Evolutionary conservation across 2,113 vertebrate genomes (phyloP).

Genomic region (Nerophis ophidion): DNA sequence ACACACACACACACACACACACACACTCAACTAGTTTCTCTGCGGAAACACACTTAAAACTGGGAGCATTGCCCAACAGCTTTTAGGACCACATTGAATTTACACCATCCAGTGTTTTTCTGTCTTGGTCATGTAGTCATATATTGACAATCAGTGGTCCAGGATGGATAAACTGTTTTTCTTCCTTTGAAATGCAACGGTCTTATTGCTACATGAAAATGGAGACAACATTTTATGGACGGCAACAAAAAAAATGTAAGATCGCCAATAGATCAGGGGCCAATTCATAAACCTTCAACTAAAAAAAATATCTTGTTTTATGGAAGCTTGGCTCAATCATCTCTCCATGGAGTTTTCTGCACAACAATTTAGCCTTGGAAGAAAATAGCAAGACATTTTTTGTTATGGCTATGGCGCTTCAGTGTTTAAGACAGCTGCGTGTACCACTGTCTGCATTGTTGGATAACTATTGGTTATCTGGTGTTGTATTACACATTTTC

Average conservation of each 20-base stretch:
- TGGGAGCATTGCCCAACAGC: constrained; percentile 17
- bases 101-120: constrained; percentile 34
- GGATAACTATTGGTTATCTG: not conserved
- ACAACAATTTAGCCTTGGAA: constrained; percentile 1
- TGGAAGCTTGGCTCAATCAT: constrained; percentile 2
- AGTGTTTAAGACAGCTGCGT: constrained; percentile 9
- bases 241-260: not conserved
- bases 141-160: too few relatives aligned
- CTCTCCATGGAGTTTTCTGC: constrained; percentile 2
- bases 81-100: constrained; percentile 27
- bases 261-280: not conserved
- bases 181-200: too few relatives aligned
- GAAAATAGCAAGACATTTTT: constrained; percentile 4
- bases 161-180: too few relatives aligned
- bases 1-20: constrained; percentile 21
- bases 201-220: not conserved
- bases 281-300: not conserved
- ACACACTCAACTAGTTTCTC: constrained; percentile 54
- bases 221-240: not conserved
- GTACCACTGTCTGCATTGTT: constrained; percentile 8
- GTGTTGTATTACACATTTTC: not conserved
- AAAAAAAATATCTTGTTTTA: not conserved
- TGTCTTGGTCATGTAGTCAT: too few relatives aligned
- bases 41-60: constrained; percentile 31
- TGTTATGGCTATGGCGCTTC: constrained; percentile 3